Evolutionary conservation across 1,140 invertebrate genomes (phyloP).

Genomic region (Heliconius hermathena): DNA sequence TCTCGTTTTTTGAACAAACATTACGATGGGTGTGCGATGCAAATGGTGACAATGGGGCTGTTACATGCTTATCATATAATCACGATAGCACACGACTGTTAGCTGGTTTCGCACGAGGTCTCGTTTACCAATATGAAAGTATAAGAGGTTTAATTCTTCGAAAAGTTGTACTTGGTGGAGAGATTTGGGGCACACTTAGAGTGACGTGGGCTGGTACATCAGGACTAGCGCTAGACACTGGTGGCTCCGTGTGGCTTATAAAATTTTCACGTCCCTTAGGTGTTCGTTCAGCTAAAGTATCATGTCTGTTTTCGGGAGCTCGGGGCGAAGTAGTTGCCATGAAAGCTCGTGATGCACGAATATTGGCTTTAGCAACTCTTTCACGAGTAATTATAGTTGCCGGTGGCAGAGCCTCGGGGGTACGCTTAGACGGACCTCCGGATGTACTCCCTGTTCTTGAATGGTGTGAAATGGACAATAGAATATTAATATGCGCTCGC

Average conservation of each 20-base stretch:
- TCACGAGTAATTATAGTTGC: slow-evolving; percentile 96
- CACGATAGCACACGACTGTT: slow-evolving; percentile 92
- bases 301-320: slow-evolving; percentile 96
- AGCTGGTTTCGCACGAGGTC: slow-evolving; percentile 93
- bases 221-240: slow-evolving; percentile 93
- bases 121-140: slow-evolving; percentile 92
- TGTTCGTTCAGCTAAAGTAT: slow-evolving; percentile 92
- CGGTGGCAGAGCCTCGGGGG: slow-evolving; percentile 68
- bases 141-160: slow-evolving; percentile 89
- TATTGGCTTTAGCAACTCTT: slow-evolving; percentile 96
- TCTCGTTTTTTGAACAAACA: slow-evolving; percentile 94
- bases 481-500: slow-evolving; percentile 65
- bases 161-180: slow-evolving; percentile 93
- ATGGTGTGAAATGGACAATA: slow-evolving; percentile 84
- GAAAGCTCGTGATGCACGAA: slow-evolving; percentile 71
- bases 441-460: slow-evolving; percentile 92
- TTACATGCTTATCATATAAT: slow-evolving; percentile 94
- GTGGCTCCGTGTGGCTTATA: slow-evolving; percentile 98
- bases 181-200: slow-evolving; percentile 93
- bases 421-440: slow-evolving; percentile 80
- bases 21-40: slow-evolving; percentile 92
- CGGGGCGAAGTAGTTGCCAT: slow-evolving; percentile 90
- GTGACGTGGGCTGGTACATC: slow-evolving; percentile 87
- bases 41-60: slow-evolving; percentile 89
- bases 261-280: slow-evolving; percentile 95